Evolutionary conservation across 2,888 invertebrate genomes (phyloP), one percentile per base, ranked within the genome.

Genomic region (Creontiades dilutus): DNA sequence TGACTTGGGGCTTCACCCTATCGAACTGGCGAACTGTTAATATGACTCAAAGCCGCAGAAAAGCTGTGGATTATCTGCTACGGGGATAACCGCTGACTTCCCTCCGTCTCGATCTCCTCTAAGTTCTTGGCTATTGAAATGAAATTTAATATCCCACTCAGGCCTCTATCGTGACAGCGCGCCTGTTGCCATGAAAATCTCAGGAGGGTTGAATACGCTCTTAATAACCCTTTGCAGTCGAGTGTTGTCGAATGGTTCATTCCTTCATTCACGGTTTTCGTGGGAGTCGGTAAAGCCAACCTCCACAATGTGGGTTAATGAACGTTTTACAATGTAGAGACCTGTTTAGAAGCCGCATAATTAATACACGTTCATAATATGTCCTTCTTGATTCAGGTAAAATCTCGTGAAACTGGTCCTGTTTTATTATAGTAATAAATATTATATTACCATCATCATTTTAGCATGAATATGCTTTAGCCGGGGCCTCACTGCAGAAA

Each of bases 71-170:
- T 68, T 68, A 23, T 23, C 68, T 19, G 61, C 61, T 61, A 2
- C 68, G 23, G 13, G 12, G 27, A 23, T 4, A 4, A 5, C 68
- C 68, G 23, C 68, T 68, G 57, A 16, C 68, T 23, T 61, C 68
- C 5, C 23, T 1, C 68, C 68, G 13, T 11, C 68, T 68, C n/a
- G n/a, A n/a, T n/a, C n/a, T n/a, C n/a, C n/a, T n/a, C n/a, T n/a
- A n/a, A n/a, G n/a, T 68, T 23, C 12, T 68, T 52, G 16, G 68
- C 68, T 68, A 68, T 68, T 68, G 68, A 68, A 68, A 27, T 68
- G 27, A 68, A 68, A 68, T 68, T 68, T 68, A 68, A 68, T 68
- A 68, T 23, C 68, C n/a, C 9, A 1, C 68, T 68, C 68, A 68
- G 27, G 68, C 9, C 23, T 0, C 68, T 23, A 4, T 68, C 68